Evolutionary conservation across 2,888 invertebrate genomes (phyloP).

Genomic region (Ceratothoa steindachneri): DNA sequence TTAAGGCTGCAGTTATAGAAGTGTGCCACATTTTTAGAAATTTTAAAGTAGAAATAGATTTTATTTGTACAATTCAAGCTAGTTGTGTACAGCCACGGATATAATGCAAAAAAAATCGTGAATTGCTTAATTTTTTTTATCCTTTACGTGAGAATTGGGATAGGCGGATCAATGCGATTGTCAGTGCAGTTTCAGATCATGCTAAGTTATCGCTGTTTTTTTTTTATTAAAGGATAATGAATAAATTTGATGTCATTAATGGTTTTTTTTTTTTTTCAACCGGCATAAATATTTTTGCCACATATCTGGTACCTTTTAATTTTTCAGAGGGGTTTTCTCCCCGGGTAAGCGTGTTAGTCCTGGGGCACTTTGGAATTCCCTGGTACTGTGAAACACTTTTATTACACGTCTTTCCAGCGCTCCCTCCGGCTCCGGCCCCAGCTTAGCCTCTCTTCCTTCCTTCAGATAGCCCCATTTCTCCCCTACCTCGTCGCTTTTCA

Average conservation of each 20-base stretch:
- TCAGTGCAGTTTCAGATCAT: neutral
- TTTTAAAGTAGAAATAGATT: neutral
- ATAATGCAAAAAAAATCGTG: neutral
- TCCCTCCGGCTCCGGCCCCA: too few species aligned
- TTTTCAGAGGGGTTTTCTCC: too few species aligned
- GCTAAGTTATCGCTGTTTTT: neutral
- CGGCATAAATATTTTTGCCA: too few species aligned
- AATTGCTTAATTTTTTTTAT: neutral
- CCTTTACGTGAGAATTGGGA: neutral
- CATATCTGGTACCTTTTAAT: too few species aligned
- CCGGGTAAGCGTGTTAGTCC: too few species aligned
- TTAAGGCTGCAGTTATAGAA: conserved; percentile 1
- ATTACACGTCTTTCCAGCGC: too few species aligned
- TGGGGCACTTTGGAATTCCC: too few species aligned
- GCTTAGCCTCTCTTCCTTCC: too few species aligned
- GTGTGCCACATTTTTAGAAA: conserved; percentile 8
- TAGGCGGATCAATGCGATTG: neutral
- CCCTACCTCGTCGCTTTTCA: too few species aligned
- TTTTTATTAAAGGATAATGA: neutral
- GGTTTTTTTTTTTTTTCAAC: too few species aligned
- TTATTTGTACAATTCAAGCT: neutral
- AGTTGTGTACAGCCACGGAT: neutral
- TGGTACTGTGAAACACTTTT: too few species aligned
- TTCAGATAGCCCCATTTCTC: too few species aligned
- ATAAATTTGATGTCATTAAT: neutral